Base-by-base conservation (phyloP, 2,888 invertebrate species). In the Ectropis crepuscularia region DNA sequence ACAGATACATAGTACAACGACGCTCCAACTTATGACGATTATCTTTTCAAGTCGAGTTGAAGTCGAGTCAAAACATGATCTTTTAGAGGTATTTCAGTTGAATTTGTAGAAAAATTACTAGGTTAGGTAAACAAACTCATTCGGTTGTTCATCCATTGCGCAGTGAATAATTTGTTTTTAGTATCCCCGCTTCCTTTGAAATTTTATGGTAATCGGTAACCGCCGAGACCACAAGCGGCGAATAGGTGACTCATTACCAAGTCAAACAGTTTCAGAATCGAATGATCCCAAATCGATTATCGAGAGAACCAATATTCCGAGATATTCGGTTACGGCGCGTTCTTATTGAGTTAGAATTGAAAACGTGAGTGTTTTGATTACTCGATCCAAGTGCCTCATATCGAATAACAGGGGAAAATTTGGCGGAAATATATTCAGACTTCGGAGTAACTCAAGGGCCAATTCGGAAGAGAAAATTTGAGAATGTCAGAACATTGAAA, bases 231-330 rank as follows among this genome's bases (percentile, higher is more conserved):
- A 36, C 59, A 39, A 54, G 50, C 71, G 74, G 74, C 73, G 67
- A 72, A 69, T 67, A 65, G 62, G 66, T 65, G 61, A 57, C 67
- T 74, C 75, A 80, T 80, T 80, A 76, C 74, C 76, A 78, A 81
- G 76, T 77, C 75, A 75, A 76, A 72, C 68, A 51, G 57, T 58
- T 46, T 68, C 54, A 62, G 54, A 64, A 74, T 74, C 53, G 64
- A 68, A 64, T 75, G 61, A 71, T 67, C 50, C 64, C 55, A 60
- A 72, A 69, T 73, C 69, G 71, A 74, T 75, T 74, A 72, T 68
- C 69, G 70, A 39, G 43, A 42, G 59, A 61, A 41, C 36, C 54
- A 57, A 63, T 57, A 63, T 60, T 64, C 45, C 41, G 39, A 46
- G 50, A 57, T 55, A 53, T 59, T 64, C 60, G 43, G 42, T 60